Base-by-base conservation (phyloP, 1,140 invertebrate genomes). In the Megalopta genalis region DNA sequence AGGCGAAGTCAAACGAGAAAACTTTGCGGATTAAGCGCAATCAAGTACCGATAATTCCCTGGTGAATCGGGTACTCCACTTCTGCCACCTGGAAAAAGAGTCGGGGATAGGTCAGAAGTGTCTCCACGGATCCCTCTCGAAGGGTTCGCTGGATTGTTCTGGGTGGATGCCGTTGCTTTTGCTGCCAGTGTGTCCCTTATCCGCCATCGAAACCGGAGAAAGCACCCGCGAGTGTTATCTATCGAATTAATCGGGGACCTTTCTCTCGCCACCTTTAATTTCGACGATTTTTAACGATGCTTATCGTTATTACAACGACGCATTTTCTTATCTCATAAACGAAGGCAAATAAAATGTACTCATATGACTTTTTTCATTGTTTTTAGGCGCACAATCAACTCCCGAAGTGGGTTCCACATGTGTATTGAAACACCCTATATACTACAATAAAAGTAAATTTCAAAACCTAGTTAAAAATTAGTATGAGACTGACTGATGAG, bases 11-110 rank as follows among this genome's bases (percentile, higher is more conserved):
- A 86, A 86, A 86, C 84, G 85, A 83, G 77, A 86, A 86, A 86
- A 86, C 84, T 86, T 86, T 82, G 77, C 77, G 84, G 85, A 86
- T 86, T 86, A 86, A 86, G 77, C 77, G 81, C 81, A 86, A 86
- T 86, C 85, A 86, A 86, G 81, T 86, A 78, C 81, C 81, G 84
- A 86, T 86, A 86, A 86, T 86, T 86, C 77, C 66, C 81, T 25
- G 64, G 73, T 72, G 85, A 86, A 81, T 86, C 85, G 84, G 18
- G 54, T 64, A 73, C 49, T 42, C 57, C 27, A 73, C 49, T 42
- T 49, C 27, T 23, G 62, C 49, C 59, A 27, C 23, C 59, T 39
- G 32, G 32, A 6, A 16, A 21, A 57, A 54, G 32, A 52, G 37
- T 59, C 46, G 12, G 25, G n/a, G n/a, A n/a, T n/a, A n/a, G 54